Base-by-base conservation (phyloP, 2,888 invertebrate species). In the Idaea aversata region DNA sequence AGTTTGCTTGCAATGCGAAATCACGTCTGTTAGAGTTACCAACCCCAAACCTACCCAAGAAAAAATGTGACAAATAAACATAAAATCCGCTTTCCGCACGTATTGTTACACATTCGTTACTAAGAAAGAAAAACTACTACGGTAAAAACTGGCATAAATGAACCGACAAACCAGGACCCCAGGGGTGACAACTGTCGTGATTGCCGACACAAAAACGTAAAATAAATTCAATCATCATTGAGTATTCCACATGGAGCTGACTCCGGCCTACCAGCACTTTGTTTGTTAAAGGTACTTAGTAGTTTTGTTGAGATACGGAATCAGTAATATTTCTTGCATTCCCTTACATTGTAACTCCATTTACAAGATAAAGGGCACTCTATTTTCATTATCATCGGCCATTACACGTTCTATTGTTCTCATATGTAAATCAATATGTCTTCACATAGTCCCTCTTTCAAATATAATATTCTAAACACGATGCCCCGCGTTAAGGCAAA, bases 391-490 rank as follows among this genome's bases (percentile, higher is more conserved):
- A 75, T 72, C 73, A 74, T 73, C 74, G 75, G 71, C 77, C 71
- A 69, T 67, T 71, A 72, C 72, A 74, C 75, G 76, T 73, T 75
- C 76, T 79, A 81, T 82, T 82, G 82, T 79, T 77, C 77, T 80
- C 72, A 65, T 66, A 65, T 89, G 88, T 88, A 91, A 91, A 93
- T 91, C 90, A 90, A 90, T 90, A 87, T 82, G 83, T 85, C 80
- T 84, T 84, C 80, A 78, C 80, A 76, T 75, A 83, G 81, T 81
- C 80, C 84, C 82, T 74, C 82, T 77, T 80, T 76, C 79, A 81
- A 82, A 88, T 90, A 86, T 87, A 88, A 90, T 92, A 93, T 93
- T 92, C 93, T 88, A 90, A 91, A 90, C 93, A 92, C 92, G 93
- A 81, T 82, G 82, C 80, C 79, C 84, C 87, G 87, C 90, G 92